phyloP scores from a whole-genome alignment of 2,888 invertebrate species.

The Parnassius glacialis region DNA sequence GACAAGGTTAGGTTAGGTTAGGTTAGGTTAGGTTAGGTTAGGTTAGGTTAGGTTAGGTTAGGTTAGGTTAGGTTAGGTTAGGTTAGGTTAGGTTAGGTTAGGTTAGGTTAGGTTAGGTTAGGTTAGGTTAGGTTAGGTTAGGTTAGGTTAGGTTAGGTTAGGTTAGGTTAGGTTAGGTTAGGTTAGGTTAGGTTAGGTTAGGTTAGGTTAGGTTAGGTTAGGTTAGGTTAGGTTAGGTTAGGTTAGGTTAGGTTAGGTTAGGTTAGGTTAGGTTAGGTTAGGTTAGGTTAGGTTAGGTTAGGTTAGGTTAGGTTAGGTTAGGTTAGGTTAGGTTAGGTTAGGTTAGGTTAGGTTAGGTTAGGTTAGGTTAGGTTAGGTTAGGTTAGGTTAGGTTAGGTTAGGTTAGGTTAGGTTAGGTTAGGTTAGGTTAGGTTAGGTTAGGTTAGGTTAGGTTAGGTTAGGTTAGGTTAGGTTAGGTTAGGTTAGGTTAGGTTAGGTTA shows the following conservation, averaged over 20 bases:
- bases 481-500: no score
- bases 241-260: slow-evolving; percentile 29
- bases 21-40: slow-evolving; percentile 26
- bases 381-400: slow-evolving; percentile 28
- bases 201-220: slow-evolving; percentile 28
- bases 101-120: slow-evolving; percentile 27
- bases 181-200: slow-evolving; percentile 27
- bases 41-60: slow-evolving; percentile 17
- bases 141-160: slow-evolving; percentile 29
- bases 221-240: slow-evolving; percentile 28
- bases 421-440: no score
- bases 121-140: slow-evolving; percentile 30
- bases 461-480: no score
- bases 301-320: slow-evolving; percentile 31
- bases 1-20: no score
- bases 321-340: slow-evolving; percentile 28
- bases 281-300: slow-evolving; percentile 31
- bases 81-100: no score
- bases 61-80: no score
- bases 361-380: slow-evolving; percentile 28
- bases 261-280: slow-evolving; percentile 30
- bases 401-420: no score
- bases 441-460: no score
- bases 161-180: slow-evolving; percentile 28
- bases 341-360: slow-evolving; percentile 27